Conservation (phyloP, 2,888 invertebrate species). For the Aleiodes alternator region DNA sequence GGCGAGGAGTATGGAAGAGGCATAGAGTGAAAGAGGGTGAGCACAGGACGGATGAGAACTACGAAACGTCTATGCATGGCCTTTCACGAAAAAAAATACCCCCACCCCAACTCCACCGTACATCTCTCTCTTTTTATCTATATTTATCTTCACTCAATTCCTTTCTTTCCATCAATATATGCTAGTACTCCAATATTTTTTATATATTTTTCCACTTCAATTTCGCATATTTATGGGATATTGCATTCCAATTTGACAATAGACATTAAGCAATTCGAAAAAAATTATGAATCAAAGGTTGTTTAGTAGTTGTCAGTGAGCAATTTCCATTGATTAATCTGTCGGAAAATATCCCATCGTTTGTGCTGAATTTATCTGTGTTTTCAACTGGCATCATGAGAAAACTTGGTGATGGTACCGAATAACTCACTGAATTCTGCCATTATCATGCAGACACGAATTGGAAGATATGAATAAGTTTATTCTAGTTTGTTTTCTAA, state of each 20-base stretch:
- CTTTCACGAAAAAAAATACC: slow-evolving; percentile 33
- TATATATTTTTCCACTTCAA: neutral
- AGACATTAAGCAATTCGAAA: neutral
- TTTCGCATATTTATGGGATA: neutral
- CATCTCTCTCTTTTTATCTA: neutral
- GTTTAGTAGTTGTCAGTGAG: neutral
- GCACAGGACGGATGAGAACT: slow-evolving; percentile 45
- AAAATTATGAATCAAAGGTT: neutral
- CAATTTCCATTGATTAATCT: too few species aligned
- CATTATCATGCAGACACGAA: too few species aligned
- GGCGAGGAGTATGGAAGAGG: slow-evolving; percentile 27
- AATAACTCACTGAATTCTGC: too few species aligned
- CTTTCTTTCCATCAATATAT: slow-evolving; percentile 30
- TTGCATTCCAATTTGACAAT: neutral
- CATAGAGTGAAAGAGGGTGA: too few species aligned
- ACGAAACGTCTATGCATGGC: slow-evolving; percentile 41
- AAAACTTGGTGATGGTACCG: too few species aligned
- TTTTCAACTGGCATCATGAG: too few species aligned
- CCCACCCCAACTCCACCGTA: neutral
- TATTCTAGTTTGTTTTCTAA: too few species aligned
- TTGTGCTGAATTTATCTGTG: too few species aligned
- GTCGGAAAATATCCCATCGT: too few species aligned
- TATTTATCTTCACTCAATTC: slow-evolving; percentile 13
- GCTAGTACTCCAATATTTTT: neutral
- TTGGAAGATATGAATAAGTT: too few species aligned